phyloP scores from a whole-genome alignment of 1,140 invertebrate genomes.

The Diprion similis region DNA sequence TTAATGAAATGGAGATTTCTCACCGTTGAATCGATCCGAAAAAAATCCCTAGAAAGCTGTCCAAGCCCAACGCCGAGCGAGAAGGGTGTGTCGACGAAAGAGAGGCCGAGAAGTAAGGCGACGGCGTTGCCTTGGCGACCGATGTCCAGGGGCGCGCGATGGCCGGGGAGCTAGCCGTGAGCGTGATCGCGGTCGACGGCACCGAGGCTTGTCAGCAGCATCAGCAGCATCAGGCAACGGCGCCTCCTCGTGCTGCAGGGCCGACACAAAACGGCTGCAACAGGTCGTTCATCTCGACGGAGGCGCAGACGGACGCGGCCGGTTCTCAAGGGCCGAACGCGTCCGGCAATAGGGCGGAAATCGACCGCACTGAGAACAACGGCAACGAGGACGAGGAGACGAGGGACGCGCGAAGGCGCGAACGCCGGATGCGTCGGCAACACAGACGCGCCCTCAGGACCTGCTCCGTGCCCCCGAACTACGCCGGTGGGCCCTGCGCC shows the following conservation, averaged over 20 bases:
- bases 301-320: constrained; percentile 54
- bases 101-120: constrained; percentile 5
- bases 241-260: constrained; percentile 22
- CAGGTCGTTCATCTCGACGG: constrained; percentile 53
- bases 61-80: too few relatives aligned
- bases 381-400: constrained; percentile 36
- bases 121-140: constrained; percentile 39
- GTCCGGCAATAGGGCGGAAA: neutral
- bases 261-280: constrained; percentile 19
- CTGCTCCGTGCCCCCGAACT: constrained; percentile 53
- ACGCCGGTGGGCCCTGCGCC: constrained; percentile 37
- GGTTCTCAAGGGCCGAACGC: constrained; percentile 10
- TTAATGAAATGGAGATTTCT: too few relatives aligned
- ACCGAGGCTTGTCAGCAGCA: constrained; percentile 23
- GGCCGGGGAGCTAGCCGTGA: constrained; percentile 57
- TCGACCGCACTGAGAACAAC: constrained; percentile 26
- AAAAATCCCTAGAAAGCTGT: too few relatives aligned
- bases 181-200: constrained; percentile 53
- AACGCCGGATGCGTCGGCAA: constrained; percentile 50
- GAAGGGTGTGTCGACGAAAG: neutral
- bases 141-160: constrained; percentile 54
- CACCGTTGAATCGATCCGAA: too few relatives aligned
- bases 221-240: constrained; percentile 21
- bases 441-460: constrained; percentile 47
- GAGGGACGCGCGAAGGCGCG: constrained; percentile 50